Base-by-base conservation (phyloP, 2,888 invertebrate species). In the Gasteruption jaculator region DNA sequence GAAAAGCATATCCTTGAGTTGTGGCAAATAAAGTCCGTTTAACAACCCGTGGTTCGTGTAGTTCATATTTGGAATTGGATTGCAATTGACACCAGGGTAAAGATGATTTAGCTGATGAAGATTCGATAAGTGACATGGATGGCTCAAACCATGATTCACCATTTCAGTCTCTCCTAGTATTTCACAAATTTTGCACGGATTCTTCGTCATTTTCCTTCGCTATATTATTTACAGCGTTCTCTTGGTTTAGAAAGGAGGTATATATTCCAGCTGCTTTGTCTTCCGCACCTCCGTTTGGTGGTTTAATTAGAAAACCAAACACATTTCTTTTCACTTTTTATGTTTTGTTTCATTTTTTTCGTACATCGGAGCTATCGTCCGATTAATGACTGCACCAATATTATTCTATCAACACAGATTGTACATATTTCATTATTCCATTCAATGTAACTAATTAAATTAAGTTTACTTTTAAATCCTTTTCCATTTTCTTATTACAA, bases 1-100 rank as follows among this genome's bases (percentile, higher is more conserved):
- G 49, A 80, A 78, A 57, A 81, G 72, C 75, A 81, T 76, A 67
- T 81, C 80, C 72, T 77, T 77, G 60, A 80, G 74, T 63, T 79
- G 79, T 42, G 75, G 75, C 58, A 76, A 65, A 61, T 75, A 71
- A 50, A 78, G 71, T 41, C 76, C 73, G 57, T 61, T 60, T 38
- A 65, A 51, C 41, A 65, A 47, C 22, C 61, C 61, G 44, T 64
- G 60, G 49, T 61, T 63, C 53, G 55, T 53, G 50, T 61, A 63
- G 52, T 58, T 58, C 47, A 61, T 52, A 36, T 54, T 55, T 25
- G 58, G 52, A 34, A 46, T 58, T 35, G 52, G 38, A 32, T 46
- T 46, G 44, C 55, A 54, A 46, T 51, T 53, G 22, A 55, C 33
- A 12, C 51, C 56, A 19, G 54, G 43, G 46, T 56, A 56, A 37